Percentiles rank a stretch among this genome's conserved stretches.
phyloP scores from a whole-genome alignment of 2,113 vertebrate genomes.

The Hydrolagus affinis region DNA sequence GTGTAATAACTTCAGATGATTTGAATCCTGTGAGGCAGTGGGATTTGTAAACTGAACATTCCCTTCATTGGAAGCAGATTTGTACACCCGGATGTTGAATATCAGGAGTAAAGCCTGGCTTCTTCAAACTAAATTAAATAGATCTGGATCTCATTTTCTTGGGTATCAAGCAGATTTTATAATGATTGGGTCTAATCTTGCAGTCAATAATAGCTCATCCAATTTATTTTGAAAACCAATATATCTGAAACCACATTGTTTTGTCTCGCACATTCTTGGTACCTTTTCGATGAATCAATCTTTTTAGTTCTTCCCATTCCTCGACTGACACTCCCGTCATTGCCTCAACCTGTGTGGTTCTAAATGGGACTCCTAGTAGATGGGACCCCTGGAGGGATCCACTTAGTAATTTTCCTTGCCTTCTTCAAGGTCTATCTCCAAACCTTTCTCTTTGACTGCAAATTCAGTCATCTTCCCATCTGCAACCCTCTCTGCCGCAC shows the following conservation, averaged over 20 bases:
- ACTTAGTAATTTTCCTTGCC: no score
- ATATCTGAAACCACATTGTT: constrained; percentile 35
- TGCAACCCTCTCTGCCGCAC: no score
- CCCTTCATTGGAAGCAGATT: constrained; percentile 33
- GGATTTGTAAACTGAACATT: constrained; percentile 45
- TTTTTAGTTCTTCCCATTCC: no score
- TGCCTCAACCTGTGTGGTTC: no score
- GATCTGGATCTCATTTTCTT: constrained; percentile 63
- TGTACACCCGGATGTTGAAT: not conserved
- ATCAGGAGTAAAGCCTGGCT: constrained; percentile 44
- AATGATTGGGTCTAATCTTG: constrained; percentile 56
- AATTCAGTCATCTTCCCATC: no score
- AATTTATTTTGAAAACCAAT: constrained; percentile 50
- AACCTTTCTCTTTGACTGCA: no score
- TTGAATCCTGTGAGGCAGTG: constrained; percentile 39
- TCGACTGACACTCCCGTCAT: no score
- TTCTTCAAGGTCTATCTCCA: no score
- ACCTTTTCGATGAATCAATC: not conserved
- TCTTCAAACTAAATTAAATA: constrained; percentile 58
- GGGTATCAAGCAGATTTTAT: constrained; percentile 49
- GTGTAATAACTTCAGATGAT: constrained; percentile 21
- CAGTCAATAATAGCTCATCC: constrained; percentile 42
- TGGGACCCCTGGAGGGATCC: no score
- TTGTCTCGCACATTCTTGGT: constrained; percentile 42
- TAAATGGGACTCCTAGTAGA: no score